Percentiles rank a stretch among this genome's conserved stretches.
phyloP scores from a whole-genome alignment of 2,797 vertebrate species.

The Argyrosomus regius region DNA sequence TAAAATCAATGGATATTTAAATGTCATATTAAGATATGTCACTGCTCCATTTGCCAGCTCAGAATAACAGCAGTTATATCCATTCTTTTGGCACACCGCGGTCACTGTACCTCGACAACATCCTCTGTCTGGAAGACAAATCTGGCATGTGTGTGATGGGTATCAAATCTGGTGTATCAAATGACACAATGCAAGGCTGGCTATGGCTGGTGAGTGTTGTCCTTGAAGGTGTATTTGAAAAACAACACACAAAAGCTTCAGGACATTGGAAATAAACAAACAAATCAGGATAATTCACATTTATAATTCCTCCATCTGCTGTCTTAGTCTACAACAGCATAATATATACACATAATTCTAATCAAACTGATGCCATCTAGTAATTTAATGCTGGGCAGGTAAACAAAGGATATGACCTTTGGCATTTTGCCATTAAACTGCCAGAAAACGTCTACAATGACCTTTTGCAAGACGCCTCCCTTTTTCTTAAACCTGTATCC shows the following conservation, averaged over 20 bases:
- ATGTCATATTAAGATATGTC: too few species aligned
- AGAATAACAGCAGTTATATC: neutral
- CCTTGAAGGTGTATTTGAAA: neutral
- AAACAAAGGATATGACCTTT: conserved; percentile 2
- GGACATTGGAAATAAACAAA: neutral
- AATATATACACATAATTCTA: neutral
- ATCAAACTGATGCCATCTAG: neutral
- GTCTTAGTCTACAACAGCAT: neutral
- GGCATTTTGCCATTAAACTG: neutral
- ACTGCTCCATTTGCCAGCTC: neutral
- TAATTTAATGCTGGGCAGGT: conserved; percentile 11
- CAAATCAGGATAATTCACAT: neutral
- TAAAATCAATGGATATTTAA: neutral
- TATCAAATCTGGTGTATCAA: neutral
- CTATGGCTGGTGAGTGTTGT: neutral
- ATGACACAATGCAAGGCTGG: neutral
- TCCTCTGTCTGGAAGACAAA: neutral
- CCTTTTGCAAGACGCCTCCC: neutral
- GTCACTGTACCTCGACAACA: neutral
- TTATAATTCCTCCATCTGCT: neutral
- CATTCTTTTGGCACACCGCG: neutral
- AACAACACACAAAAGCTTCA: neutral
- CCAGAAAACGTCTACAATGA: conserved; percentile 5
- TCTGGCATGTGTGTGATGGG: neutral
- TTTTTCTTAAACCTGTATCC: neutral